These are phyloP conservation scores for Lacanobia oleracea DNA, from an alignment of 2,888 invertebrate genomes.

Conservation along the genomic window DNA sequence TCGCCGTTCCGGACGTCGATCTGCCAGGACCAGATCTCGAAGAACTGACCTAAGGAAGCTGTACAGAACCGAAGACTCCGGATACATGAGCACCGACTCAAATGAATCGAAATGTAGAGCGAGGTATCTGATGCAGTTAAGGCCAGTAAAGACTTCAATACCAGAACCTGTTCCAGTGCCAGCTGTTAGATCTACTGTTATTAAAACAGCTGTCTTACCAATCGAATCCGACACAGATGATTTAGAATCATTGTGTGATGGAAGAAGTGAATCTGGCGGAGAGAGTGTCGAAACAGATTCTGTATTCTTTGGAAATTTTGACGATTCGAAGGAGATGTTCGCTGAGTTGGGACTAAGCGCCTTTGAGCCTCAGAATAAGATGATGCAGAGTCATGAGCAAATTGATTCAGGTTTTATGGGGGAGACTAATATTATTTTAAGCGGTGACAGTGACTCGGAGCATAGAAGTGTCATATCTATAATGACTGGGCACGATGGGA, in stretches of 20 bases:
- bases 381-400: constrained; percentile 78
- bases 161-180: constrained; percentile 73
- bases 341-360: constrained; percentile 81
- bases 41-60: constrained; percentile 84
- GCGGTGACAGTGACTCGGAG: constrained; percentile 88
- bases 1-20: constrained; percentile 83
- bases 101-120: constrained; percentile 91
- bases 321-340: constrained; percentile 85
- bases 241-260: constrained; percentile 94
- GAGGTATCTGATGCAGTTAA: constrained; percentile 85
- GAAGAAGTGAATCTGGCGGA: constrained; percentile 96
- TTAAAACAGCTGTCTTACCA: constrained; percentile 76
- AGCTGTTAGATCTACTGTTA: constrained; percentile 67
- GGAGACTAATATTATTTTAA: constrained; percentile 86
- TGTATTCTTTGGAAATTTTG: constrained; percentile 95
- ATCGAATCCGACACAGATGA: constrained; percentile 93
- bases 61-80: constrained; percentile 93
- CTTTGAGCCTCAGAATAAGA: constrained; percentile 76
- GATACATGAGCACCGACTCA: constrained; percentile 96
- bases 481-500: constrained; percentile 82
- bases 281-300: constrained; percentile 97
- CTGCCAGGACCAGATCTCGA: constrained; percentile 83
- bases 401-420: constrained; percentile 88
- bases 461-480: constrained; percentile 88
- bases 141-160: constrained; percentile 75